These are phyloP conservation scores for Zele albiditarsus DNA, from an alignment of 2,888 invertebrate genomes.

Conservation along the genomic window DNA sequence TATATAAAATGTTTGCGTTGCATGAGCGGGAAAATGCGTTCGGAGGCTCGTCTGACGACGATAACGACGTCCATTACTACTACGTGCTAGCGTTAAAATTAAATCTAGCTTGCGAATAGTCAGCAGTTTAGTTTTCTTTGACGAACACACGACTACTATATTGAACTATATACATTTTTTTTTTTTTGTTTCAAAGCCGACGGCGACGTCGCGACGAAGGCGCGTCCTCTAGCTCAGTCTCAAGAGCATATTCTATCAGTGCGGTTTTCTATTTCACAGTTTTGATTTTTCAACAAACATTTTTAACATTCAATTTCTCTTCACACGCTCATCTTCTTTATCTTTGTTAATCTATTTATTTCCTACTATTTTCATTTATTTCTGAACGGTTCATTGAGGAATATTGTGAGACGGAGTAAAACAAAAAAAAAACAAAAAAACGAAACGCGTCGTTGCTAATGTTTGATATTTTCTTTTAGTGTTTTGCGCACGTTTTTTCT, in stretches of 20 bases:
- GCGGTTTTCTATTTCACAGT: slow-evolving; percentile 58
- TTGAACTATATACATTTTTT: slow-evolving; percentile 9
- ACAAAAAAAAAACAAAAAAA: neutral
- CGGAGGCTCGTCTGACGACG: slow-evolving; percentile 63
- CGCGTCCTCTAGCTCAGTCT: slow-evolving; percentile 72
- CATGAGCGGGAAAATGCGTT: slow-evolving; percentile 33
- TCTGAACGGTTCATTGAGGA: neutral
- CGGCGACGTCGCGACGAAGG: slow-evolving; percentile 56
- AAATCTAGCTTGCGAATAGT: slow-evolving; percentile 63
- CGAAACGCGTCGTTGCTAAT: too few relatives aligned
- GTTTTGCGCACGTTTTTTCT: neutral
- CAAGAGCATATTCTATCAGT: slow-evolving; percentile 69
- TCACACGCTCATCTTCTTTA: slow-evolving; percentile 29
- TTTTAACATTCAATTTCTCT: neutral
- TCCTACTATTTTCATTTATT: neutral
- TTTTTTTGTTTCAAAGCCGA: slow-evolving; percentile 55
- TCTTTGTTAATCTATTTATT: neutral
- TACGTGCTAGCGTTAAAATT: slow-evolving; percentile 68
- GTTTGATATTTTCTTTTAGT: neutral
- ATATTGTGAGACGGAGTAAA: neutral
- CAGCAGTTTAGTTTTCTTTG: slow-evolving; percentile 55
- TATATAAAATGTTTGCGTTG: neutral
- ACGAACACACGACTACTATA: slow-evolving; percentile 51
- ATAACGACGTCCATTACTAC: slow-evolving; percentile 49
- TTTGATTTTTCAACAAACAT: slow-evolving; percentile 33